Evolutionary conservation across 2,888 invertebrate species (phyloP), one percentile per base, ranked within the genome.

Genomic region (Drosophila leonis): DNA sequence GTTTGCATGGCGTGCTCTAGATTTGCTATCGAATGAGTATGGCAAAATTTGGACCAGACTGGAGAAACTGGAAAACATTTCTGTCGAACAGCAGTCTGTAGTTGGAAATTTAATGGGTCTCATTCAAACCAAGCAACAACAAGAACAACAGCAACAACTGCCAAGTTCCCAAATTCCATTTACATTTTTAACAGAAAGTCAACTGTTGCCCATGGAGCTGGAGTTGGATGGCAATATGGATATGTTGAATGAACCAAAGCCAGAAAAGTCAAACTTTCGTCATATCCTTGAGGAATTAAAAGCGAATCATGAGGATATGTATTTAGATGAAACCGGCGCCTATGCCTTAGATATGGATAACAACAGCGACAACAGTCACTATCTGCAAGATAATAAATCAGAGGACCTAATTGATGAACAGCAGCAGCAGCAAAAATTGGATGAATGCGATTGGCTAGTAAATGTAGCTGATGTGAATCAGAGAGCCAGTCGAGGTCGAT

Each of bases 41-140:
- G 97, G 98, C 60, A 97, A 97, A 92, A 98, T 98, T 96, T 98
- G 98, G 98, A 97, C 97, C 90, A 94, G 98, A 49, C 94, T 98
- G 70, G 98, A 98, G 91, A 97, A 98, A 92, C 94, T 98, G 33
- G 98, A 98, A 92, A 95, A 96, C 27, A 94, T 98, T 71, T 95
- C 98, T 4, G 95, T 96, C 92, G 98, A 98, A 91, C 98, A 98
- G 92, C 98, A 98, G 92, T 96, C 97, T 82, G 97, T 98, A 48
- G 97, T 98, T 86, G 95, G 96, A 59, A 98, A 98, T 91, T 94
- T 98, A 88, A 95, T 98, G 91, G 92, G 86, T 9, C 65, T 93
- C 0, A 90, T 92, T 31, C 80, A 82, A 3, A 91, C 59, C 5
- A 78, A 83, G 35, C 44, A 76, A 20, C 69, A 80, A 9, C 70